Base-by-base conservation (phyloP, 1,140 invertebrate species). In the Bombyx mandarina region DNA sequence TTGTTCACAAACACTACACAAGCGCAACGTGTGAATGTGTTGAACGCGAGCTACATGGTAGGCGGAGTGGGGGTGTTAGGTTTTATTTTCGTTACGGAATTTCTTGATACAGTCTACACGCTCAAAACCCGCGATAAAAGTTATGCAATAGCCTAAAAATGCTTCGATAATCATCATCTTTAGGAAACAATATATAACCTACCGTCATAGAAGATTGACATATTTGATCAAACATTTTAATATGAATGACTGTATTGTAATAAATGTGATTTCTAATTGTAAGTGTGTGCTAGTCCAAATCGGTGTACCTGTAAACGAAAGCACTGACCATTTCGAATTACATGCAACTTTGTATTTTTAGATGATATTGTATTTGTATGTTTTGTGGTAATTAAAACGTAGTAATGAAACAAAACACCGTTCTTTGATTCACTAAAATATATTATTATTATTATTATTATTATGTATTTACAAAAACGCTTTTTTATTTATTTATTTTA, bases 321-420 rank as follows among this genome's bases (percentile, higher is more conserved):
- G 69, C 69, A 79, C 71, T 79, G 73, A 79, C 51, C 26, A 5
- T 35, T 72, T 81, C 75, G 69, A 81, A 75, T 77, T 75, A 66
- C 54, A 54, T 67, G 66, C 55, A 67, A 50, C 58, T 65, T 56
- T 71, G 68, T 78, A 80, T 76, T 81, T 81, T 81, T 82, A 77
- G 66, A 82, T 61, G 69, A 60, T 64, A 76, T 60, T 75, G 73
- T 78, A 66, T 78, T 82, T 35, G 26, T 35, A 35, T 35, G 12
- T 49, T 79, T 73, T 71, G 73, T 71, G 66, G 64, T 74, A 74
- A 69, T 65, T 75, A 75, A 82, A 81, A 77, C 68, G 18, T 72
- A 64, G 64, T 66, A 75, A 57, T 62, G 74, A 10, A 35, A 80
- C 68, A 62, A 66, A 82, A 79, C 82, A 82, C 72, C 77, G 66